Evolutionary conservation across 2,797 vertebrate species (phyloP).

Genomic region (Alauda arvensis): DNA sequence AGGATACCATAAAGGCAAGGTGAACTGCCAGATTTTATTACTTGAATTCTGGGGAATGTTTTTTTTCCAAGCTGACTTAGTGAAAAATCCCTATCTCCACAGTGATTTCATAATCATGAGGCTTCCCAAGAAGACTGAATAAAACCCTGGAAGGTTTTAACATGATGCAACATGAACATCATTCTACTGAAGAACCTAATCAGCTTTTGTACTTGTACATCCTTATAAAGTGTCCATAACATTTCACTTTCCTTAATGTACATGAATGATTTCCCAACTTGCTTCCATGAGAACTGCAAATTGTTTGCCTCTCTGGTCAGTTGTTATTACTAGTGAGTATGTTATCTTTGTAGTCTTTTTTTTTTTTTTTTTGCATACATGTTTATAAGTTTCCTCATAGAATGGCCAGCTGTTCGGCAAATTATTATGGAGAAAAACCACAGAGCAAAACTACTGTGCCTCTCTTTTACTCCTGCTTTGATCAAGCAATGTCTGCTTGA

Average conservation of each 20-base stretch:
- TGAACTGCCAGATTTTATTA: background rate
- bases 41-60: background rate
- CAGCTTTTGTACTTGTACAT: background rate
- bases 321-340: background rate
- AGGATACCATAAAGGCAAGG: background rate
- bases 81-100: background rate
- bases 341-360: background rate
- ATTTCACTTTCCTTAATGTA: background rate
- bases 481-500: background rate
- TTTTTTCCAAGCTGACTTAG: background rate
- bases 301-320: background rate
- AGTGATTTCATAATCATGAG: background rate
- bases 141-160: background rate
- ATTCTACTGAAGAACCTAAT: background rate
- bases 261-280: background rate
- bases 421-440: background rate
- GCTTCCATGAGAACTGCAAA: background rate
- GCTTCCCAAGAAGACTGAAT: background rate
- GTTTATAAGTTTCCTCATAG: background rate
- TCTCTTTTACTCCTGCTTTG: background rate
- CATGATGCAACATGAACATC: accelerated
- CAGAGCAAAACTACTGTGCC: background rate
- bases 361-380: background rate
- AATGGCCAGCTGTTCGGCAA: background rate
- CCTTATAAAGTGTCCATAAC: background rate